phyloP scores from a whole-genome alignment of 2,888 invertebrate genomes.

The Pollenia labialis region DNA sequence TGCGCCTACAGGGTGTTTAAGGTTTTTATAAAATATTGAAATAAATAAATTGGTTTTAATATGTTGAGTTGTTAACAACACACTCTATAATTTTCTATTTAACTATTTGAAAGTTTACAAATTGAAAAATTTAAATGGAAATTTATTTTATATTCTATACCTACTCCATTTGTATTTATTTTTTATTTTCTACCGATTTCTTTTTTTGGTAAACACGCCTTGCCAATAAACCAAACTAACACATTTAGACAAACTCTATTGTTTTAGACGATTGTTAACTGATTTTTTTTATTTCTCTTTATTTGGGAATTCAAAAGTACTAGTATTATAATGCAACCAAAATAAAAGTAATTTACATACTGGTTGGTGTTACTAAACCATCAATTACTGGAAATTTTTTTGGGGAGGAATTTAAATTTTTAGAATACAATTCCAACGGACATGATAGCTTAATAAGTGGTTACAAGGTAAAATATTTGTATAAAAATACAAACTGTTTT shows the following conservation, averaged over 20 bases:
- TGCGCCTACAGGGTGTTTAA: background rate
- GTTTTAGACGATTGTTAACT: conserved; percentile 34
- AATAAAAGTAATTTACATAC: conserved; percentile 55
- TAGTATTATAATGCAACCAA: conserved; percentile 26
- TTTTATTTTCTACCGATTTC: background rate
- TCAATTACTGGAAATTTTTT: conserved; percentile 55
- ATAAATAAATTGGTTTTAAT: conserved; percentile 58
- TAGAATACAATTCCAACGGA: conserved; percentile 1
- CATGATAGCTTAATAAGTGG: conserved; percentile 68
- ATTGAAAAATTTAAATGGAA: conserved; percentile 42
- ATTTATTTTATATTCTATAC: conserved; percentile 46
- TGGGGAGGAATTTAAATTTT: conserved; percentile 18
- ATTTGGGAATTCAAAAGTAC: background rate
- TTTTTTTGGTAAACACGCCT: conserved; percentile 45
- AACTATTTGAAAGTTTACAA: conserved; percentile 49
- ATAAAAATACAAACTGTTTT: conserved; percentile 24
- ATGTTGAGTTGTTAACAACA: conserved; percentile 59
- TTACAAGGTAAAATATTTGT: conserved; percentile 51
- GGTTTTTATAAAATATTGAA: background rate
- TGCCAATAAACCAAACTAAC: conserved; percentile 31
- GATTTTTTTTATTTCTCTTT: background rate
- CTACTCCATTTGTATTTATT: background rate
- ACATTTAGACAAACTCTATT: conserved; percentile 27
- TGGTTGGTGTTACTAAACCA: conserved; percentile 58
- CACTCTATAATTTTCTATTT: conserved; percentile 68